A percentile compares a stretch with the other conserved stretches of the same genome.
Evolutionary conservation across 2,888 invertebrate species (phyloP).

Genomic region (Ichneumon xanthorius): DNA sequence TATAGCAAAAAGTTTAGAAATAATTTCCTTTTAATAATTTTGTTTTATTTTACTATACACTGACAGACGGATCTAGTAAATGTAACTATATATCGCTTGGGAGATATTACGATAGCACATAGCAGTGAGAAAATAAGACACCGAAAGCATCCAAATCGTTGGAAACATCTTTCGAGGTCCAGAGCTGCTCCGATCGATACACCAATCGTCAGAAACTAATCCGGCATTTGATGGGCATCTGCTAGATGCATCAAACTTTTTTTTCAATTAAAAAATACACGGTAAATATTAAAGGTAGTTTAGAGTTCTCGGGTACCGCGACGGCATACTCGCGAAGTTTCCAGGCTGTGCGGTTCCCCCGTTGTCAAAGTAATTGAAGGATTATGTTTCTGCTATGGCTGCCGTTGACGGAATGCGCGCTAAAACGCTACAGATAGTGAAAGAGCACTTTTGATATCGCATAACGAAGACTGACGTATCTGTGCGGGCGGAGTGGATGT

Average conservation of each 20-base stretch:
- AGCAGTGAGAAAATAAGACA: too few species aligned
- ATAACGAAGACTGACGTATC: conserved; percentile 9
- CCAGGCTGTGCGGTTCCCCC: neutral
- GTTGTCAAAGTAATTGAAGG: conserved; percentile 38
- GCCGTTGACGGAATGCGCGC: neutral
- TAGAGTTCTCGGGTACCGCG: neutral
- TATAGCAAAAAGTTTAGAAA: too few species aligned
- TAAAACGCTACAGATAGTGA: neutral
- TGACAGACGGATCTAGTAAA: too few species aligned
- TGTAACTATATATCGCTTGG: too few species aligned
- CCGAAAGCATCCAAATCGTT: neutral
- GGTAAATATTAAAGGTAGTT: neutral
- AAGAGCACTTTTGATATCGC: neutral
- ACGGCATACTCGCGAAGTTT: neutral
- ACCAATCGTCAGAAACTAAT: neutral
- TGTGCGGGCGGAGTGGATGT: neutral
- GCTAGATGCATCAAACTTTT: neutral
- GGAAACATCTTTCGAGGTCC: neutral
- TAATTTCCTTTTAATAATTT: too few species aligned
- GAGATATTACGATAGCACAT: too few species aligned
- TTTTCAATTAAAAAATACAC: conserved; percentile 10
- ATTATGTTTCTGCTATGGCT: conserved; percentile 5
- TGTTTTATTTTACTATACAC: too few species aligned
- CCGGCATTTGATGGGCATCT: neutral
- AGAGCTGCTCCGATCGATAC: neutral